Conservation (phyloP, 2,113 vertebrate species). For the Sphyrna mokarran region DNA sequence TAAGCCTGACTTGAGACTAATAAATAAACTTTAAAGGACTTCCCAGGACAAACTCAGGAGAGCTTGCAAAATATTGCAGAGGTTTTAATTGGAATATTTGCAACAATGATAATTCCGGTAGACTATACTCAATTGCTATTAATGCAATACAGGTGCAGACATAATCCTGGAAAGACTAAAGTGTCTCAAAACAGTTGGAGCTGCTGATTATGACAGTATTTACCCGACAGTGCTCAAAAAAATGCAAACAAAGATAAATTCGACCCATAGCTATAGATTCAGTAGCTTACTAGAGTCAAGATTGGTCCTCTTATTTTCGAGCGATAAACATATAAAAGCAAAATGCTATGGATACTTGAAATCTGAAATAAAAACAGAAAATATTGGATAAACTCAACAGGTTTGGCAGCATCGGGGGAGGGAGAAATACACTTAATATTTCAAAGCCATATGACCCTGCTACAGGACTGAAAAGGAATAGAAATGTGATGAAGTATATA, state of each 20-base stretch:
- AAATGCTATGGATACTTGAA: too few species aligned
- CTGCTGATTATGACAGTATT: background rate
- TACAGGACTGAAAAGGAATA: too few species aligned
- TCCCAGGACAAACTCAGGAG: background rate
- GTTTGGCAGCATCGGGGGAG: too few species aligned
- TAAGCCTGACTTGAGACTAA: too few species aligned
- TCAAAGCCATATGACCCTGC: too few species aligned
- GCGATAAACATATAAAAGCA: too few species aligned
- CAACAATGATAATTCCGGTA: background rate
- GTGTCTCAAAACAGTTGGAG: background rate
- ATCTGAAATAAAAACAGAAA: too few species aligned
- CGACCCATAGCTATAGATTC: background rate
- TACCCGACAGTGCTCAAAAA: background rate
- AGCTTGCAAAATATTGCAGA: background rate
- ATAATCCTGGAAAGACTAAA: background rate
- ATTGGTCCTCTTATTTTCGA: background rate
- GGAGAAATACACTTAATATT: too few species aligned
- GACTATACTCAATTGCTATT: background rate
- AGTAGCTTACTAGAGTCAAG: background rate
- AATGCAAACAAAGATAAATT: background rate
- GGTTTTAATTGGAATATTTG: background rate
- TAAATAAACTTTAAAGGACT: background rate
- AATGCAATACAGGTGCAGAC: background rate
- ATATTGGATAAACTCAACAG: too few species aligned
- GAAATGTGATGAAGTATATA: too few species aligned